These are phyloP conservation scores for Rhopalosiphum padi DNA, from an alignment of 1,140 invertebrate genomes.

Conservation along the genomic window DNA sequence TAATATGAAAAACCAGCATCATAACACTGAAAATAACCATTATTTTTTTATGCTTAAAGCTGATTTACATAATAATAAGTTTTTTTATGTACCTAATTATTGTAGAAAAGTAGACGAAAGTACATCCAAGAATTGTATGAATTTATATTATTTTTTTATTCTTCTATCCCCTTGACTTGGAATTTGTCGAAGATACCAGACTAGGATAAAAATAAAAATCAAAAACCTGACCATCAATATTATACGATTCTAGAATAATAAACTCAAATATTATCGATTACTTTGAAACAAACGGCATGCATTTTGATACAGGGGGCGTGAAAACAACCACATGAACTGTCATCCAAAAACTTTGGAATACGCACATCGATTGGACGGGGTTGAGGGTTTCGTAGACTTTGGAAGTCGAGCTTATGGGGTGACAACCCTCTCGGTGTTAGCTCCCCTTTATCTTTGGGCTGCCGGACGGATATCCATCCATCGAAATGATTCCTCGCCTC, in stretches of 20 bases:
- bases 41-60: neutral
- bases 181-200: neutral
- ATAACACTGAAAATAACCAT: neutral
- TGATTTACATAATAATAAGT: neutral
- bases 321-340: constrained; percentile 27
- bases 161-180: neutral
- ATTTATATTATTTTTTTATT: neutral
- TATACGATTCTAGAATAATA: constrained; percentile 9
- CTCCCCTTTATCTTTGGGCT: constrained; percentile 18
- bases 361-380: constrained; percentile 6
- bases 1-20: neutral
- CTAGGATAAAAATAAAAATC: neutral
- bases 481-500: constrained; percentile 14
- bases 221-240: constrained; percentile 26
- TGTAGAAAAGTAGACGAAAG: neutral
- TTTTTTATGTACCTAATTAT: neutral
- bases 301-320: constrained; percentile 14
- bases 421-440: constrained; percentile 36
- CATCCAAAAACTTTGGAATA: constrained; percentile 43
- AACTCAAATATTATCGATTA: constrained; percentile 8
- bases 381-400: constrained; percentile 38
- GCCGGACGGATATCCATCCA: constrained; percentile 47
- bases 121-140: neutral
- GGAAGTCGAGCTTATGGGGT: constrained; percentile 50
- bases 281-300: neutral